Base-by-base conservation (phyloP, 2,888 invertebrate genomes). In the Brachypalpus laphriformis region DNA sequence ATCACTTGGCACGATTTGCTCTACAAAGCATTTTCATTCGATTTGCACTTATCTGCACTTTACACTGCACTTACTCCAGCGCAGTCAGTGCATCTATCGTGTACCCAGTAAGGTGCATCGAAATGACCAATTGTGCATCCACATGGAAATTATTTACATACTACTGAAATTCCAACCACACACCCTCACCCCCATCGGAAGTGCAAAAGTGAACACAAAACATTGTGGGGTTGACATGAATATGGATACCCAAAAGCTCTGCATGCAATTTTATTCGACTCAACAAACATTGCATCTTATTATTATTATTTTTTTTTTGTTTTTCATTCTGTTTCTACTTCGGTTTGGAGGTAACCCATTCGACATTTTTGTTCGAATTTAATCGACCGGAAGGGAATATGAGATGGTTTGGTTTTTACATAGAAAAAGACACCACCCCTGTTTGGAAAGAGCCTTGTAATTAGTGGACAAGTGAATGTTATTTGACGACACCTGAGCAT, bases 121-220 rank as follows among this genome's bases (percentile, higher is more conserved):
- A 49, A 74, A 80, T 81, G 75, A 65, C 81, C 86, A 86, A 86
- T 82, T 91, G 90, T 89, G 89, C 89, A 91, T 89, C 90, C 89
- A 88, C 88, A 89, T 90, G 91, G 91, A 91, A 91, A 91, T 91
- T 91, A 91, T 91, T 90, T 90, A 89, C 90, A 90, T 89, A 89
- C 81, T 85, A 42, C 71, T 75, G 75, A 40, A 85, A 81, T 68
- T 70, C 8, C 75, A 81, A 42, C 56, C 25, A 25, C 25, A 2
- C 25, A 25, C 65, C 28, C 70, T 57, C 40, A 37, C 51, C 65
- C 59, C 8, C 28, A n/a, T 37, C 4, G 34, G 57, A 51, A 14
- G 57, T 37, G 3, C 31, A 77, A 61, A 47, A 40, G 37, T 47
- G 63, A 65, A 57, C 49, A 49, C 51, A 34, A 57, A 76, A 14